Evolutionary conservation across 2,113 vertebrate species (phyloP).

Genomic region (Numenius arquata): DNA sequence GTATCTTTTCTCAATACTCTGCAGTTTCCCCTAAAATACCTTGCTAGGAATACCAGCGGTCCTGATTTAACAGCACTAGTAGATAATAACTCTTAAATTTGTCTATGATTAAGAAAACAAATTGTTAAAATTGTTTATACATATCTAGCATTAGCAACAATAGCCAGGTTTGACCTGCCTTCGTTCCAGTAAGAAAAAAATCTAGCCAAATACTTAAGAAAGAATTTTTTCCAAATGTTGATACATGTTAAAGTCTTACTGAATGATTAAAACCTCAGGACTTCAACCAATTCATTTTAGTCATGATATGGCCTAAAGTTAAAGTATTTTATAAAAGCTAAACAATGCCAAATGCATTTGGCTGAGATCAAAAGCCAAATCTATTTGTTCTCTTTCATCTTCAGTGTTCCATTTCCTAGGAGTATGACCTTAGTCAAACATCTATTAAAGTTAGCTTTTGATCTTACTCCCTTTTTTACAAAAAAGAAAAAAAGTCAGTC

Average conservation of each 20-base stretch:
- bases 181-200: background rate
- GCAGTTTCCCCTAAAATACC: background rate
- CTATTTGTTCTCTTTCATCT: constrained; percentile 81
- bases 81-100: background rate
- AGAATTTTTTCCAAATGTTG: background rate
- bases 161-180: background rate
- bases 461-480: constrained; percentile 45
- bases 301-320: constrained; percentile 62
- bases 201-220: background rate
- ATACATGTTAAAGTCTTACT: constrained; percentile 46
- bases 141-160: background rate
- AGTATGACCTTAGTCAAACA: constrained; percentile 84
- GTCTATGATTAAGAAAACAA: background rate
- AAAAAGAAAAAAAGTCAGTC: constrained; percentile 54
- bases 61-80: background rate
- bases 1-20: background rate
- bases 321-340: constrained; percentile 79
- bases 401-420: constrained; percentile 81
- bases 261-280: constrained; percentile 52
- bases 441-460: constrained; percentile 84
- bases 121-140: background rate
- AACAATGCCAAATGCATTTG: constrained; percentile 83
- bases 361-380: constrained; percentile 74
- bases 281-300: constrained; percentile 62
- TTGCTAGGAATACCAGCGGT: background rate